A percentile compares a stretch with the other conserved stretches of the same genome.
These are phyloP conservation scores for Strigamia maritima DNA, from an alignment of 2,888 invertebrate genomes.

Conservation along the genomic window DNA sequence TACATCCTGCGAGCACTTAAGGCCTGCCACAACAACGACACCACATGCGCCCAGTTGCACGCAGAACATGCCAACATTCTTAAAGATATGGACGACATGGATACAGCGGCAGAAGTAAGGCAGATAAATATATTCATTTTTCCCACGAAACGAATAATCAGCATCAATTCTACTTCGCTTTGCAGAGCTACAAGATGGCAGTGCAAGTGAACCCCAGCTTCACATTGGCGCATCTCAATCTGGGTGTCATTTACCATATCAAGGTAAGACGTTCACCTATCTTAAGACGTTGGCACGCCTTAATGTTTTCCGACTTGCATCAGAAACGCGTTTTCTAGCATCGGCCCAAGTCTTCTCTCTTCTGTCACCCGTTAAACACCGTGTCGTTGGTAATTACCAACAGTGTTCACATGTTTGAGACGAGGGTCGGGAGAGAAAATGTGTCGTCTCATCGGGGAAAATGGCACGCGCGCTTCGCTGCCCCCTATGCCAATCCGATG, in stretches of 20 bases:
- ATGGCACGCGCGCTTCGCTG: conserved; percentile 22
- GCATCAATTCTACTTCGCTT: background rate
- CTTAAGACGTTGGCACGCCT: conserved; percentile 26
- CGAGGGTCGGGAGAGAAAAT: background rate
- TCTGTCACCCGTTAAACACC: conserved; percentile 27
- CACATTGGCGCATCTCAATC: conserved; percentile 45
- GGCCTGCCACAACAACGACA: conserved; percentile 43
- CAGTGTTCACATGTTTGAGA: conserved; percentile 28
- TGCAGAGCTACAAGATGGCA: conserved; percentile 46
- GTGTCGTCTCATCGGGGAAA: conserved; percentile 21
- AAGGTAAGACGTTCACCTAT: conserved; percentile 42
- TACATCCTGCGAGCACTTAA: conserved; percentile 45
- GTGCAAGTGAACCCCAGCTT: conserved; percentile 45
- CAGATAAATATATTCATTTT: background rate
- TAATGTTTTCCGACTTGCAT: conserved; percentile 32
- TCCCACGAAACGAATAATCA: no score
- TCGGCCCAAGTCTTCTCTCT: conserved; percentile 24
- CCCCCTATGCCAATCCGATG: conserved; percentile 28
- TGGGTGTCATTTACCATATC: conserved; percentile 46
- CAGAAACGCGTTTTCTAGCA: conserved; percentile 13
- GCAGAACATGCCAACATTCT: conserved; percentile 46
- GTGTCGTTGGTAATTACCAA: conserved; percentile 29
- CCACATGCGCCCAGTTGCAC: conserved; percentile 45
- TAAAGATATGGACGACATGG: conserved; percentile 46
- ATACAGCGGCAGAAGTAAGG: conserved; percentile 45